phyloP scores from a whole-genome alignment of 2,888 invertebrate species.

The Kryphioiulus occultus region DNA sequence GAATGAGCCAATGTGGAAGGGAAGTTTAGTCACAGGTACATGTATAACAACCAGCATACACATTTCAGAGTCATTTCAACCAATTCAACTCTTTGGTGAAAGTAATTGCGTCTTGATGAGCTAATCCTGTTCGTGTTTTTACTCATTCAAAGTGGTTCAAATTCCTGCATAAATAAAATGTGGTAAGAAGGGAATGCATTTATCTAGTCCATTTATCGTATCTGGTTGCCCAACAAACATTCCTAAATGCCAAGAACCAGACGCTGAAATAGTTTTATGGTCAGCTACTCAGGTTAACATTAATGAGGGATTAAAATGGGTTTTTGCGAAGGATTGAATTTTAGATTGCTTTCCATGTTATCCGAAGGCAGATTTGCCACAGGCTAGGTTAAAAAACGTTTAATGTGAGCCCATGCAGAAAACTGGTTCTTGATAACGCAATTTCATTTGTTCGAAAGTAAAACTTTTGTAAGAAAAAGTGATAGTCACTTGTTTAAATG shows the following conservation, averaged over 20 bases:
- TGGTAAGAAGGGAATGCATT: neutral
- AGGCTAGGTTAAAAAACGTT: too few relatives aligned
- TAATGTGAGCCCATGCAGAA: too few relatives aligned
- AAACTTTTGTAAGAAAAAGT: too few relatives aligned
- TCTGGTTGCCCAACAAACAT: neutral
- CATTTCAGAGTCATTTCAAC: too few relatives aligned
- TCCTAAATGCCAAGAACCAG: neutral
- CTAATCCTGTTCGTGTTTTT: neutral
- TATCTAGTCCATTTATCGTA: neutral
- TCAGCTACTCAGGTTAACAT: neutral
- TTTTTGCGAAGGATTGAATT: neutral
- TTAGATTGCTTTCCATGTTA: too few relatives aligned
- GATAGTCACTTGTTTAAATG: too few relatives aligned
- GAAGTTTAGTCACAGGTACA: too few relatives aligned
- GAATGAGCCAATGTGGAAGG: too few relatives aligned
- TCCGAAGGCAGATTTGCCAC: too few relatives aligned
- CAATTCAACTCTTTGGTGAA: neutral
- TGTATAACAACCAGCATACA: too few relatives aligned
- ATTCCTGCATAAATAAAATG: slow-evolving; percentile 14
- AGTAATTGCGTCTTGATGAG: neutral
- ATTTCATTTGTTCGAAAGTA: too few relatives aligned
- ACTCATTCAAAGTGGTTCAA: neutral
- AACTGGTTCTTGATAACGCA: too few relatives aligned
- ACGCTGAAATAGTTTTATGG: neutral
- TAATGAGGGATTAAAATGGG: neutral